Conservation (phyloP, 2,888 invertebrate species). For the Tromatobia lineatoria region DNA sequence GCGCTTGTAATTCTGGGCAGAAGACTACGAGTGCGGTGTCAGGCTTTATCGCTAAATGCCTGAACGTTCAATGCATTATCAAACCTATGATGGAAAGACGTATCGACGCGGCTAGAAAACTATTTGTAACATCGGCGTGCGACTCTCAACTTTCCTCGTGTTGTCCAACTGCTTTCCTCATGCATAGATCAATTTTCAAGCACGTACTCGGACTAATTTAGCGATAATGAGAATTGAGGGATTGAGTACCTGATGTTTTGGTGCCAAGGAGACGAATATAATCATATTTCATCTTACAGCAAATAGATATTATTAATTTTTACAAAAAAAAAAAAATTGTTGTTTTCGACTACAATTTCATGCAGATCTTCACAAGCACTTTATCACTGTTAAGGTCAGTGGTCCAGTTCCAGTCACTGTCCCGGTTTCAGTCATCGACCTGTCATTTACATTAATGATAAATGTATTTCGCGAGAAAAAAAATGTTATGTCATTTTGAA, state of each 20-base stretch:
- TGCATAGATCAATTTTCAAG: not conserved
- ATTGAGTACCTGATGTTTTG: not conserved
- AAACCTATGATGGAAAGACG: slow-evolving; percentile 28
- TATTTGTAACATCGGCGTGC: slow-evolving; percentile 14
- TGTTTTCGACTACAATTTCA: too few species aligned
- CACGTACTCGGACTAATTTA: not conserved
- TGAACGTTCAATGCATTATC: slow-evolving; percentile 57
- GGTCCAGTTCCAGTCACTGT: too few species aligned
- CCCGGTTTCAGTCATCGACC: too few species aligned
- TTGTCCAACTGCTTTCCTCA: slow-evolving; percentile 10
- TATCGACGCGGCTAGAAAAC: slow-evolving; percentile 26
- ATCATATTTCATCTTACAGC: too few species aligned
- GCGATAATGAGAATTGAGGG: not conserved
- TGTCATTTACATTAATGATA: too few species aligned
- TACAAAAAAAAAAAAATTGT: too few species aligned
- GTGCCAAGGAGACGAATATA: too few species aligned
- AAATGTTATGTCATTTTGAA: too few species aligned
- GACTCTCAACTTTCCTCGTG: slow-evolving; percentile 40
- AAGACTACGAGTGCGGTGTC: slow-evolving; percentile 20
- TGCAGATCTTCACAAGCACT: too few species aligned
- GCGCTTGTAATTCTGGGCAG: slow-evolving; percentile 41
- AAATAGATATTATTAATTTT: too few species aligned
- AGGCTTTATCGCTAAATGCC: slow-evolving; percentile 61
- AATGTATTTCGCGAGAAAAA: too few species aligned
- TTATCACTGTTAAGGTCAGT: too few species aligned